Conservation (phyloP, 2,113 vertebrate species). For the Hystrix brachyura region DNA sequence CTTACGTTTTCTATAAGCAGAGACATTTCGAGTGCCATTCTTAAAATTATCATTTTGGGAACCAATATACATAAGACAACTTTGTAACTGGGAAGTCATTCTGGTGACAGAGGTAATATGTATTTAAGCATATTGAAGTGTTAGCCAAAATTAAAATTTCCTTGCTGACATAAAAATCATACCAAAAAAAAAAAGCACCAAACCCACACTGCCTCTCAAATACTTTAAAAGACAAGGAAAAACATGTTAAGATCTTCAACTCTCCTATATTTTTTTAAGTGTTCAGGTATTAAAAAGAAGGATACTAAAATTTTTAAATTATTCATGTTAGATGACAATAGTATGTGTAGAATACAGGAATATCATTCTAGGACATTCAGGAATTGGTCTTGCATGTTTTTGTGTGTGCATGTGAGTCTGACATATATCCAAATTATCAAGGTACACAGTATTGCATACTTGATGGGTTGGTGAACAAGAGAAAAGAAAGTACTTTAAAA, state of each 20-base stretch:
- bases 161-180: conserved; percentile 27
- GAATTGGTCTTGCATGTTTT: conserved; percentile 54
- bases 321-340: conserved; percentile 22
- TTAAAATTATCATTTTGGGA: conserved; percentile 63
- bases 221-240: conserved; percentile 41
- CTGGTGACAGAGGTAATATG: not conserved
- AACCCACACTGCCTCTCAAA: conserved; percentile 61
- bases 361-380: conserved; percentile 60
- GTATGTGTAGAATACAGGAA: conserved; percentile 52
- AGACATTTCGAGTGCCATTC: conserved; percentile 79
- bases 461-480: conserved; percentile 76
- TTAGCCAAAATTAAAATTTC: conserved; percentile 22
- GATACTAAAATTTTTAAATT: not conserved
- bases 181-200: not conserved
- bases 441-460: conserved; percentile 69
- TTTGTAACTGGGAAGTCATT: conserved; percentile 42
- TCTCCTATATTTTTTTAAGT: not conserved
- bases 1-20: conserved; percentile 57
- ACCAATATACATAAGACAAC: not conserved
- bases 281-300: conserved; percentile 53
- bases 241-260: conserved; percentile 16
- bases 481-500: conserved; percentile 67
- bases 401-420: conserved; percentile 53
- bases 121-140: not conserved
- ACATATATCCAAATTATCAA: conserved; percentile 71